phyloP scores from a whole-genome alignment of 2,113 vertebrate genomes.

The Ictalurus punctatus region DNA sequence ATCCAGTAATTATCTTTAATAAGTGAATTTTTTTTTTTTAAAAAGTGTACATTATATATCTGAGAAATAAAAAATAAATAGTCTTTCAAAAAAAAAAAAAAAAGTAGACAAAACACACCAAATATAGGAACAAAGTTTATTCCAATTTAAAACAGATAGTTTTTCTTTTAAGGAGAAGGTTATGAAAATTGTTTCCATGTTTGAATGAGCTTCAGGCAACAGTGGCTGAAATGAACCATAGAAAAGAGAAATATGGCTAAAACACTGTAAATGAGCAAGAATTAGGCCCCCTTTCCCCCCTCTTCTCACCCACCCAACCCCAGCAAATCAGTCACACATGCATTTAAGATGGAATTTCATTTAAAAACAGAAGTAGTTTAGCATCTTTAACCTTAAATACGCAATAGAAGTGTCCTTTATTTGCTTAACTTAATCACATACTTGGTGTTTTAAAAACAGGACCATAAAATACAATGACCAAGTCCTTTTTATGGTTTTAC shows the following conservation, averaged over 20 bases:
- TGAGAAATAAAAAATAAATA: neutral
- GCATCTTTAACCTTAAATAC: conserved; percentile 72
- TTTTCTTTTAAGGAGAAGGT: conserved; percentile 81
- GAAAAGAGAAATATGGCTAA: conserved; percentile 75
- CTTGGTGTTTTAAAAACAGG: conserved; percentile 75
- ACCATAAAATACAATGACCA: conserved; percentile 60
- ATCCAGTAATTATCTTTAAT: too few species aligned
- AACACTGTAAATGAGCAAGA: conserved; percentile 79
- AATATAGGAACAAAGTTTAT: conserved; percentile 84
- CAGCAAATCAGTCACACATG: conserved; percentile 74
- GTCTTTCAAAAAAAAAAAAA: neutral
- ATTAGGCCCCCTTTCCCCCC: conserved; percentile 66
- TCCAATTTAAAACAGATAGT: conserved; percentile 83
- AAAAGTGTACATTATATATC: neutral
- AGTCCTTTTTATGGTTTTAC: conserved; percentile 70
- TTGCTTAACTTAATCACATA: conserved; percentile 70
- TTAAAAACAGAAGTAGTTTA: conserved; percentile 78
- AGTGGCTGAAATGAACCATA: conserved; percentile 78
- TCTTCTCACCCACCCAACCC: conserved; percentile 68
- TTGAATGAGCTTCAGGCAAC: conserved; percentile 84
- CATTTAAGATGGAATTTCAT: conserved; percentile 76
- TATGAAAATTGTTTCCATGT: conserved; percentile 82
- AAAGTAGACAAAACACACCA: conserved; percentile 60
- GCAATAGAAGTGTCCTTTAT: conserved; percentile 68
- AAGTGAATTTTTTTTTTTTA: neutral